Evolutionary conservation across 2,888 invertebrate species (phyloP), one percentile per base, ranked within the genome.

Genomic region (Endotricha flammealis): DNA sequence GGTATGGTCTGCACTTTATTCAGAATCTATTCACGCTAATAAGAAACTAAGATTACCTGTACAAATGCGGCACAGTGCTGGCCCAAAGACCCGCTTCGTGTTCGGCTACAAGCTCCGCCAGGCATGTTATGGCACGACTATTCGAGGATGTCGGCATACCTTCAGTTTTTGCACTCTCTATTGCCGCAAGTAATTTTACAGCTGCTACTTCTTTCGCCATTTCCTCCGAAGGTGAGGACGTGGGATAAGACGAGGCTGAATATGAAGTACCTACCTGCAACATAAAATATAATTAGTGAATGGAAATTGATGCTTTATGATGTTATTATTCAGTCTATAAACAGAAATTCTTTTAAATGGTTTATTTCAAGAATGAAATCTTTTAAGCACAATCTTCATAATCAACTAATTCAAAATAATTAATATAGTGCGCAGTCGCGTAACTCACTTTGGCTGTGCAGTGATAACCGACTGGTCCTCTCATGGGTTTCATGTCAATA

Each of bases 81-180:
- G 87, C 88, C 80, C 90, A 89, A 11, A 91, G 70, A 8, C 92
- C 91, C 39, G 88, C 85, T 30, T 88, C 86, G 57, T 83, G 81
- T 51, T 75, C 79, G 1, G 77, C 64, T 10, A 88, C 76, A 9
- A 88, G 68, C 32, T 73, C 66, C n/a, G 66, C 58, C 29, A 88
- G 78, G 23, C 53, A 53, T 7, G 56, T 32, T 22, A 77, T 42
- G 3, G 80, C 74, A 27, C 54, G 55, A 39, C 44, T 49, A 34
- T 53, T 50, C 22, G 63, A 47, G 4, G 81, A 67, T 4, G 76
- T 80, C 22, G 74, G 65, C 57, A 73, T 46, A 1, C 74, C 76
- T 11, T 55, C 64, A 29, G 59, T 59, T 44, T 75, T 73, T 3
- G 75, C 66, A 52, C 79, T 75, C 53, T 81, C 81, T 20, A 87